phyloP scores from a whole-genome alignment of 1,140 invertebrate genomes.

The Neotoxoptera formosana region DNA sequence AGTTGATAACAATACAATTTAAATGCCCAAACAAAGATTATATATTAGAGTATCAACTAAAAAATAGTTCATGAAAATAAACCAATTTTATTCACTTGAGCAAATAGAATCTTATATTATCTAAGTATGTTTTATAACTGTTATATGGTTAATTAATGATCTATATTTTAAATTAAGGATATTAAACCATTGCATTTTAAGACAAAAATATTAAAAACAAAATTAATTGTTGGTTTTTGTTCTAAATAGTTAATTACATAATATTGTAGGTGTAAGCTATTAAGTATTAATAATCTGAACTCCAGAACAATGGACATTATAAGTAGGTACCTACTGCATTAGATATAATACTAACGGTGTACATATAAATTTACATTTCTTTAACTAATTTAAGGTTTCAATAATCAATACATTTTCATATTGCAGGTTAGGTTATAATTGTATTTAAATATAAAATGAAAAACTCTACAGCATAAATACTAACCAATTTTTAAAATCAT shows the following conservation, averaged over 20 bases:
- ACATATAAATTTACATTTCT: neutral
- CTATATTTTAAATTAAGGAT: neutral
- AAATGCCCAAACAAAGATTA: neutral
- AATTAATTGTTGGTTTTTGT: neutral
- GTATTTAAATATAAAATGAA: neutral
- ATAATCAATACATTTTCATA: slow-evolving; percentile 49
- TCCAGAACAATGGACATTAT: neutral
- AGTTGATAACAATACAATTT: neutral
- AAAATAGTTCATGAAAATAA: neutral
- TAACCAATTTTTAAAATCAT: neutral
- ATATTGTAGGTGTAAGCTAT: neutral
- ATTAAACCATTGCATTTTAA: neutral
- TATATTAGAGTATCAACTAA: neutral
- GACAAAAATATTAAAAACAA: neutral
- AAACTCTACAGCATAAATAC: neutral
- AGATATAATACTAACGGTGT: neutral
- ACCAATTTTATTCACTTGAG: neutral
- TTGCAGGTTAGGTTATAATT: neutral
- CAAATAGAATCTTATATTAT: neutral
- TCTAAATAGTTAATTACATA: neutral
- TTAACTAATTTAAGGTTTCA: slow-evolving; percentile 42
- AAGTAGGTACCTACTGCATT: neutral
- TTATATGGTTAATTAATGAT: neutral
- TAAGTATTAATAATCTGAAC: neutral
- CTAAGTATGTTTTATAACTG: neutral